A percentile compares a stretch with the other conserved stretches of the same genome.
Conservation (phyloP, 2,113 vertebrate species). For the Cercopithecus mona region DNA sequence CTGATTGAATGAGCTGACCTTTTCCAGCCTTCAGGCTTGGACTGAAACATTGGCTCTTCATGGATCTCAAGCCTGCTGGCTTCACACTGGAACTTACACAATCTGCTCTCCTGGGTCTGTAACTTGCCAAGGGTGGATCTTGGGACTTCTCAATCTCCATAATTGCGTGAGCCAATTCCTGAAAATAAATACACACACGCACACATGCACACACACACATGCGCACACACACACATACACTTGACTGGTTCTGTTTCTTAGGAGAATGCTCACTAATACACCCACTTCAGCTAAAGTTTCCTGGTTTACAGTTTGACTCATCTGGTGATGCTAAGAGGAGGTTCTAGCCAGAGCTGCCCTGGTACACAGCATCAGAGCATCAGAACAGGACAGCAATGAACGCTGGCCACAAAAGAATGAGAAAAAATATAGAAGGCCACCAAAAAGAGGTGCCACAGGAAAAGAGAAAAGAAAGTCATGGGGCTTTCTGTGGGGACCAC, state of each 20-base stretch:
- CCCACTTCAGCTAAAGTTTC: not conserved
- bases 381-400: not conserved
- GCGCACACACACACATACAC: not conserved
- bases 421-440: not conserved
- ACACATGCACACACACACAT: not conserved
- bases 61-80: not conserved
- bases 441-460: not conserved
- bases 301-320: not conserved
- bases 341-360: not conserved
- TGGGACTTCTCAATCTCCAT: not conserved
- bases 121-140: not conserved
- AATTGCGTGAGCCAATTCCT: not conserved
- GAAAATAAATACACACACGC: not conserved
- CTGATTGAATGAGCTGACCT: not conserved
- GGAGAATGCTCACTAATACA: not conserved
- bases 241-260: not conserved
- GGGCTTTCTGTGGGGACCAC: not conserved
- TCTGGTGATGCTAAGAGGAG: not conserved
- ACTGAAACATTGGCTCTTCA: not conserved
- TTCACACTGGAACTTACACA: not conserved
- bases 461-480: not conserved
- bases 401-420: not conserved
- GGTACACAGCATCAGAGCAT: not conserved
- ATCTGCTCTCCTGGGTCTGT: not conserved
- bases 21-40: not conserved